phyloP scores from a whole-genome alignment of 2,888 invertebrate species.

The Strigamia maritima region DNA sequence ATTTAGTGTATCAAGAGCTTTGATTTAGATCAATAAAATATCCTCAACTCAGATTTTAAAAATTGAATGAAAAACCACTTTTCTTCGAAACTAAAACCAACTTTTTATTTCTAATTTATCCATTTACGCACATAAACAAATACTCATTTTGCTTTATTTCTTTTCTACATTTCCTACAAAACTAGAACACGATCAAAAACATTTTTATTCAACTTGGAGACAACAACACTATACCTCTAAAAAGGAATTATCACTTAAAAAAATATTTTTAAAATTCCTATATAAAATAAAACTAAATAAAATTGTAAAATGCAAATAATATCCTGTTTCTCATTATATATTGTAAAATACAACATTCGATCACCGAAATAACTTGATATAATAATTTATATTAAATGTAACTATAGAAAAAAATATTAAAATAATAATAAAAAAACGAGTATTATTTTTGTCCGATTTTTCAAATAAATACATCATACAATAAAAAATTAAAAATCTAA shows the following conservation, averaged over 20 bases:
- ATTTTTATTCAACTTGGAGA: not conserved
- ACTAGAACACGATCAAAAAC: not conserved
- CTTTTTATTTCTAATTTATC: not conserved
- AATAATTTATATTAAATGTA: not conserved
- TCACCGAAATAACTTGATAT: not conserved
- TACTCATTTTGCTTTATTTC: not conserved
- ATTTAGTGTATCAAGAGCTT: too few species aligned
- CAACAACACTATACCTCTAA: not conserved
- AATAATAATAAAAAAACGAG: not conserved
- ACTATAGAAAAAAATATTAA: not conserved
- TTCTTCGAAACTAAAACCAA: not conserved
- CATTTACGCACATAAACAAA: constrained; percentile 5
- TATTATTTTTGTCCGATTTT: not conserved
- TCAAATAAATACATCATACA: not conserved
- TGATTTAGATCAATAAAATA: too few species aligned
- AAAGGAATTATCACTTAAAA: not conserved
- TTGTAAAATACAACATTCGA: not conserved
- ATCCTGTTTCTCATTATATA: not conserved
- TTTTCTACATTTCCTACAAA: not conserved
- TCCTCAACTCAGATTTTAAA: too few species aligned
- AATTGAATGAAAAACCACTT: too few species aligned
- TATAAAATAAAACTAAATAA: not conserved
- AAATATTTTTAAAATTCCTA: not conserved
- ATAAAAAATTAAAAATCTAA: not conserved
- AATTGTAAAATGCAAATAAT: not conserved